Conservation (phyloP, 2,888 invertebrate genomes). For the Agrotis segetum region DNA sequence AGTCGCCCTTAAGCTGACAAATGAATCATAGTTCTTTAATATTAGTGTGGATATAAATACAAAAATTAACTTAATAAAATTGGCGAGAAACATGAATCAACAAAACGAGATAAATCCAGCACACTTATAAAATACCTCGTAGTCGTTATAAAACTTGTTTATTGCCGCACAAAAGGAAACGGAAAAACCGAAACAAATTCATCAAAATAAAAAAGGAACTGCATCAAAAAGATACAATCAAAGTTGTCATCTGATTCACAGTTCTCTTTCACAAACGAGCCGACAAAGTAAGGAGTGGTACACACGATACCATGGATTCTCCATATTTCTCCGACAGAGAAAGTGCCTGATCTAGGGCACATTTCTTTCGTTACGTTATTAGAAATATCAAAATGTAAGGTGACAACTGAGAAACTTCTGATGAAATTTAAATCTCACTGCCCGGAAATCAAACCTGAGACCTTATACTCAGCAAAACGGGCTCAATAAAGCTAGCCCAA, state of each 20-base stretch:
- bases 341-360: no score
- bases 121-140: not conserved
- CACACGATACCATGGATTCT: not conserved
- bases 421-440: no score
- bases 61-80: not conserved
- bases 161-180: not conserved
- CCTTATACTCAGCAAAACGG: no score
- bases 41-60: not conserved
- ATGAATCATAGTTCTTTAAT: not conserved
- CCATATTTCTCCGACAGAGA: no score
- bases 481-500: no score
- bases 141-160: not conserved
- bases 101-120: not conserved
- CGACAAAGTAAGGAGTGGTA: not conserved
- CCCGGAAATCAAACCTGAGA: no score
- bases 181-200: not conserved
- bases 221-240: constrained; percentile 13
- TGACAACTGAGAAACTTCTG: no score
- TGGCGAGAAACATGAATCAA: constrained; percentile 1
- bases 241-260: constrained; percentile 22
- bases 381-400: no score
- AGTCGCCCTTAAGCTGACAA: no score
- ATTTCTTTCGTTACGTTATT: no score
- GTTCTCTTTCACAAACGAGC: constrained; percentile 17
- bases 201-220: not conserved